Conservation (phyloP, 2,797 vertebrate genomes). For the Hydrophis major region DNA sequence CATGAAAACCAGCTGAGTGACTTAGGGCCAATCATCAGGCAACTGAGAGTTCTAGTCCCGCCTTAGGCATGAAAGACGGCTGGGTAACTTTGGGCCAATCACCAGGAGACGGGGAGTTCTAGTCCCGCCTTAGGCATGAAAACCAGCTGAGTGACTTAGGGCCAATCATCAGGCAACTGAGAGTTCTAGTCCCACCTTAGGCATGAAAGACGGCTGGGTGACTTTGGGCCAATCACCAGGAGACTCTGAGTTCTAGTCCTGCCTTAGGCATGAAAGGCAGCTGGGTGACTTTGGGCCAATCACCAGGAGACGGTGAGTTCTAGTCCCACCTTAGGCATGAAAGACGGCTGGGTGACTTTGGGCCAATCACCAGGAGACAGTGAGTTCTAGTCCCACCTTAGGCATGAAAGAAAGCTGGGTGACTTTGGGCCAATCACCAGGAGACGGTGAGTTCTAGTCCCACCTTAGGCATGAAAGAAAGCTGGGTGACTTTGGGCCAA, state of each 20-base stretch:
- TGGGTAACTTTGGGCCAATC: background rate
- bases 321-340: background rate
- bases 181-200: too few relatives aligned
- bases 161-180: background rate
- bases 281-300: background rate
- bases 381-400: too few relatives aligned
- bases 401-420: background rate
- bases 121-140: background rate
- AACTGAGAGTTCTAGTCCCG: too few relatives aligned
- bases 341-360: background rate
- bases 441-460: too few relatives aligned
- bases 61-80: background rate
- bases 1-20: too few relatives aligned
- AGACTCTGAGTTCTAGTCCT: fast-evolving
- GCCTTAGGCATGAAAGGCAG: background rate
- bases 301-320: too few relatives aligned
- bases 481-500: background rate
- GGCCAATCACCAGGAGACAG: background rate
- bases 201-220: too few relatives aligned
- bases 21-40: too few relatives aligned
- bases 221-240: too few relatives aligned
- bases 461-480: background rate
- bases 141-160: background rate
- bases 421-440: background rate
- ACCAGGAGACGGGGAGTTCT: too few relatives aligned